These are phyloP conservation scores for Brachirus orientalis DNA, from an alignment of 2,113 vertebrate species.

Conservation along the genomic window DNA sequence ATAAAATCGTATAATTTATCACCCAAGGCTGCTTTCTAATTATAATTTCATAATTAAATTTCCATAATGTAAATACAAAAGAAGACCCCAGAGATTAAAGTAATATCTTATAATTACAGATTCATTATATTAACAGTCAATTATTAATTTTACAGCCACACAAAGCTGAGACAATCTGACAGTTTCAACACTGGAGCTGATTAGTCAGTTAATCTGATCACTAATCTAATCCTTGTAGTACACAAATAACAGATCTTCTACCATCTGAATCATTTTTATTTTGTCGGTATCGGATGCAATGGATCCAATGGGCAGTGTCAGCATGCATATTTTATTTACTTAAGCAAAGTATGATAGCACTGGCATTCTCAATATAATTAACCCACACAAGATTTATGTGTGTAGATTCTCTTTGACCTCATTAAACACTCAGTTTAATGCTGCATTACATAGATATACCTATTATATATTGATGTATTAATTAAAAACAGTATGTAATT, in stretches of 20 bases:
- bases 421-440: neutral
- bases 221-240: too few relatives aligned
- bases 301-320: neutral
- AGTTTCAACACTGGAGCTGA: neutral
- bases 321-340: neutral
- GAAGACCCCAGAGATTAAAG: neutral
- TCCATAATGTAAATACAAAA: neutral
- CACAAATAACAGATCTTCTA: neutral
- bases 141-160: neutral
- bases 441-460: conserved; percentile 6
- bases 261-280: neutral
- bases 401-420: conserved; percentile 2
- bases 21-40: neutral
- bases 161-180: neutral
- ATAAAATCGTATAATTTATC: conserved; percentile 6
- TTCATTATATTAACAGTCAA: neutral
- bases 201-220: too few relatives aligned
- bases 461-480: conserved; percentile 29
- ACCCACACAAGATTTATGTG: too few relatives aligned
- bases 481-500: conserved; percentile 61
- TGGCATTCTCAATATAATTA: conserved; percentile 2
- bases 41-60: conserved; percentile 12
- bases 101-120: neutral
- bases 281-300: neutral
- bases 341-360: conserved; percentile 9